Conservation (phyloP, 2,113 vertebrate genomes). For the Okapia johnstoni region DNA sequence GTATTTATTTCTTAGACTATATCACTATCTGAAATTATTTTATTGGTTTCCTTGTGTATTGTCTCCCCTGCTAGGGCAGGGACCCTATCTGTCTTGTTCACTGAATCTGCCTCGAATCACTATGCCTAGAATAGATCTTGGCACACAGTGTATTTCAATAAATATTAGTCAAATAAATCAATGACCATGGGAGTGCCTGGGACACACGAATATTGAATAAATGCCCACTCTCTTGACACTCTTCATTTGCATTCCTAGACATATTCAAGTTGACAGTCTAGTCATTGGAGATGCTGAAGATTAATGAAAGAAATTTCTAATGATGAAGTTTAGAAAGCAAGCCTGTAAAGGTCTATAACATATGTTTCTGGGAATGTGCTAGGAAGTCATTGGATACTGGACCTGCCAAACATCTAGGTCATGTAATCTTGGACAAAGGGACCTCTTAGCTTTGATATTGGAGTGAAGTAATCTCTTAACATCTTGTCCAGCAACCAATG, state of each 20-base stretch:
- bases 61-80: neutral
- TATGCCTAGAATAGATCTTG: neutral
- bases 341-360: neutral
- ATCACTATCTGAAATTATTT: neutral
- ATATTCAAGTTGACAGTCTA: neutral
- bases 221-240: neutral
- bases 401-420: neutral
- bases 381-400: neutral
- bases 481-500: neutral
- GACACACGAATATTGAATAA: neutral
- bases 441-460: neutral
- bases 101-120: neutral
- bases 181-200: neutral
- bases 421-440: neutral
- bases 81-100: neutral
- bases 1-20: neutral
- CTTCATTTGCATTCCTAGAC: neutral
- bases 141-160: neutral
- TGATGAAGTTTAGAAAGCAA: neutral
- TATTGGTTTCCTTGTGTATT: neutral
- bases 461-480: neutral
- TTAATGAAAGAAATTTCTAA: neutral
- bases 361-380: neutral
- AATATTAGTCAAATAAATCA: neutral
- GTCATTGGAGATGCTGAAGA: neutral